A percentile compares a stretch with the other conserved stretches of the same genome.
phyloP scores from a whole-genome alignment of 2,113 vertebrate species.

The Anseranas semipalmata region DNA sequence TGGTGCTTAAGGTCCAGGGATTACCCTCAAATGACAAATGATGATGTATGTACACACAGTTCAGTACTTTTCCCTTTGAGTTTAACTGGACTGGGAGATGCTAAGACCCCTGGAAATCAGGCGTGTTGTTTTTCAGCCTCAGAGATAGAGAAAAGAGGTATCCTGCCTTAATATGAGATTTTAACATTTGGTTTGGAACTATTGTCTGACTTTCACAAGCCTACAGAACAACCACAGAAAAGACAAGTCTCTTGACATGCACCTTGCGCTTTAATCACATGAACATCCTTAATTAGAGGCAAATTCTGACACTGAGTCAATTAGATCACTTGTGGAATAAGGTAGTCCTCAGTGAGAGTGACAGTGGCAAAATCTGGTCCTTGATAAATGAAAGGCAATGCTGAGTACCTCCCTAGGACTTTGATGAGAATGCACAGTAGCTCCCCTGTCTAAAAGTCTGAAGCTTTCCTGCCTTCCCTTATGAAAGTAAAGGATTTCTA shows the following conservation, averaged over 20 bases:
- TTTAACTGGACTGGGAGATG: not conserved
- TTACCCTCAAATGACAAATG: conserved; percentile 4
- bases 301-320: conserved; percentile 38
- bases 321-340: conserved; percentile 38
- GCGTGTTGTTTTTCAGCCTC: not conserved
- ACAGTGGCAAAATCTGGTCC: conserved; percentile 35
- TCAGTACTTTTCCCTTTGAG: not conserved
- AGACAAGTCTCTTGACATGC: conserved; percentile 18
- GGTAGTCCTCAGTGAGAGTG: not conserved
- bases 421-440: conserved; percentile 21
- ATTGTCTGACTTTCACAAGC: conserved; percentile 13
- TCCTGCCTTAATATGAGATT: not conserved
- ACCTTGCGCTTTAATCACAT: conserved; percentile 43
- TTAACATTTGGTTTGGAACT: conserved; percentile 4
- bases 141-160: not conserved
- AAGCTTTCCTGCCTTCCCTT: not conserved
- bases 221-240: not conserved
- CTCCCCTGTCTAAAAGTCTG: not conserved
- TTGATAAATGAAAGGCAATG: conserved; percentile 37
- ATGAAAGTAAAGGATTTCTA: conserved; percentile 22
- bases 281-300: conserved; percentile 39
- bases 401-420: not conserved
- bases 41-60: not conserved
- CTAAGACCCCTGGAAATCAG: not conserved
- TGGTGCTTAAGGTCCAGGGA: not conserved